phyloP scores from a whole-genome alignment of 2,888 invertebrate genomes.

The Agrilus mali region DNA sequence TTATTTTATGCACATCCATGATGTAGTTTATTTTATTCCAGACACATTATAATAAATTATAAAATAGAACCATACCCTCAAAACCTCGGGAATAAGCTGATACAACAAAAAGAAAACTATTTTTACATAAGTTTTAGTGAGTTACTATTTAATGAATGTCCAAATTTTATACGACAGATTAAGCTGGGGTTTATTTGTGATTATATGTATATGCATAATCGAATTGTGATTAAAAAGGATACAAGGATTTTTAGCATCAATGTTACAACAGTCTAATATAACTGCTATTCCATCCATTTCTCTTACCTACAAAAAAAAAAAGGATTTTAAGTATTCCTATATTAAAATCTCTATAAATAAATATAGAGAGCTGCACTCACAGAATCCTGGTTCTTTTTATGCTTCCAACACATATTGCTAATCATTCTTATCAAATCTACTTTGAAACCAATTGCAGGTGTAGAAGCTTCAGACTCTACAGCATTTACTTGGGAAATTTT shows the following conservation, averaged over 20 bases:
- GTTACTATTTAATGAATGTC: too few relatives aligned
- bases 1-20: too few relatives aligned
- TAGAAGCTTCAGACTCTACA: slow-evolving; percentile 37
- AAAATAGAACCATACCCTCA: too few relatives aligned
- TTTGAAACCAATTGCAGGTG: slow-evolving; percentile 71
- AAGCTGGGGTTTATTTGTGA: too few relatives aligned
- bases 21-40: too few relatives aligned
- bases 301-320: slow-evolving; percentile 45
- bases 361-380: slow-evolving; percentile 33
- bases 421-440: slow-evolving; percentile 63
- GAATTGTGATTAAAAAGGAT: slow-evolving; percentile 42
- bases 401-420: slow-evolving; percentile 67
- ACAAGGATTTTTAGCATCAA: slow-evolving; percentile 86
- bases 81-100: too few relatives aligned
- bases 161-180: too few relatives aligned
- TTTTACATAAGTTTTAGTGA: too few relatives aligned
- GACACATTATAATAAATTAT: too few relatives aligned
- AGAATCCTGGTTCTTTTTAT: slow-evolving; percentile 60
- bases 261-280: slow-evolving; percentile 71
- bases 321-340: background rate
- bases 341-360: background rate
- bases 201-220: slow-evolving; percentile 1
- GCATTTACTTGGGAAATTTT: slow-evolving; percentile 52
- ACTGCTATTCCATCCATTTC: slow-evolving; percentile 66
- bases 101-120: too few relatives aligned